Conservation (phyloP, 1,140 invertebrate species). For the Drosophila gunungcola region DNA sequence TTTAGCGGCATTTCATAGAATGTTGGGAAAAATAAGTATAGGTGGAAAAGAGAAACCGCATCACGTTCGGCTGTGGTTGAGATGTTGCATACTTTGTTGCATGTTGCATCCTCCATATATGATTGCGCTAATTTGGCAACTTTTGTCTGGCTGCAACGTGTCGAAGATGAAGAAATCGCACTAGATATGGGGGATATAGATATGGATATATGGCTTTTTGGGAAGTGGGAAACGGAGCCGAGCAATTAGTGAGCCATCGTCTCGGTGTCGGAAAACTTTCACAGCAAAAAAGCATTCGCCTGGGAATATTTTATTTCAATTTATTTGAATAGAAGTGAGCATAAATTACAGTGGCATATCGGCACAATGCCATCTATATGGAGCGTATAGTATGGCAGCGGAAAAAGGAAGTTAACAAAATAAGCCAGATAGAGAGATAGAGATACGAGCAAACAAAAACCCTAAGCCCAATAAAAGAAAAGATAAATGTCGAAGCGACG, state of each 20-base stretch:
- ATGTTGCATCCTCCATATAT: conserved; percentile 39
- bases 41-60: conserved; percentile 62
- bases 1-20: conserved; percentile 1
- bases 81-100: conserved; percentile 71
- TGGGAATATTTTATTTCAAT: conserved; percentile 73
- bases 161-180: conserved; percentile 40
- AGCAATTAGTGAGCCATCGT: conserved; percentile 47
- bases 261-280: conserved; percentile 47
- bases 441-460: conserved; percentile 66
- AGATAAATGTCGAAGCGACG: conserved; percentile 74
- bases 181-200: conserved; percentile 4
- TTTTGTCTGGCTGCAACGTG: conserved; percentile 44
- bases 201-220: too few species aligned
- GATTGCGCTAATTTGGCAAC: conserved; percentile 71
- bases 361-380: conserved; percentile 68
- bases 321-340: conserved; percentile 70
- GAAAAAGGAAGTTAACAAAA: conserved; percentile 83
- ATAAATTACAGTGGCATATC: conserved; percentile 76
- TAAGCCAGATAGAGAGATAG: conserved; percentile 80
- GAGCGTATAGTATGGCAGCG: conserved; percentile 69
- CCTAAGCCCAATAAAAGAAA: conserved; percentile 75
- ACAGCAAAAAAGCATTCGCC: conserved; percentile 32
- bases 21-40: conserved; percentile 47
- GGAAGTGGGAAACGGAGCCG: not conserved
- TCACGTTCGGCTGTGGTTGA: conserved; percentile 64